phyloP scores from a whole-genome alignment of 2,888 invertebrate species.

The Lissonota sp. region DNA sequence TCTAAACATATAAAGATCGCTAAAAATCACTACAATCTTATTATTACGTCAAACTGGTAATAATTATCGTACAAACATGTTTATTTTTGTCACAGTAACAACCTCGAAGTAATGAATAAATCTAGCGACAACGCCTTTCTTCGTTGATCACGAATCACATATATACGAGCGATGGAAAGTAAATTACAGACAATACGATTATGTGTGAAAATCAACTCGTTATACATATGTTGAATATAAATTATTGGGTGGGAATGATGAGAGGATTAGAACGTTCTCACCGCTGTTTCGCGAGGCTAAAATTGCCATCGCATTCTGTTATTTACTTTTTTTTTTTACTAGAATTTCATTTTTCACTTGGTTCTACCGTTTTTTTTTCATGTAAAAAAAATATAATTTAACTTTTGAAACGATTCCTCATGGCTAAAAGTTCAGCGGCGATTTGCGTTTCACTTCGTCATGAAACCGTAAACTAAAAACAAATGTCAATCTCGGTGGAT shows the following conservation, averaged over 20 bases:
- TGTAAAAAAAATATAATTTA: slow-evolving; percentile 49
- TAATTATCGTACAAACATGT: slow-evolving; percentile 41
- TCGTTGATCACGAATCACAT: too few species aligned
- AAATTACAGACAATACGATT: slow-evolving; percentile 28
- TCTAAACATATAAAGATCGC: slow-evolving; percentile 43
- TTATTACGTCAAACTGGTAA: slow-evolving; percentile 16
- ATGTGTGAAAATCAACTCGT: slow-evolving; percentile 30
- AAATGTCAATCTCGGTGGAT: neutral
- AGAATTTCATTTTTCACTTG: neutral
- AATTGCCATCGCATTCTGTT: too few species aligned
- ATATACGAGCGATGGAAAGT: neutral
- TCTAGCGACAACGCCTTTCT: too few species aligned
- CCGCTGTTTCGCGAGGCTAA: too few species aligned
- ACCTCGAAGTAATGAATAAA: too few species aligned
- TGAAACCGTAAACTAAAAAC: too few species aligned
- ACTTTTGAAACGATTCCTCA: slow-evolving; percentile 46
- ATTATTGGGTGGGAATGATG: slow-evolving; percentile 15
- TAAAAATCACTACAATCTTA: slow-evolving; percentile 47
- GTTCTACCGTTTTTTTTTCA: slow-evolving; percentile 5
- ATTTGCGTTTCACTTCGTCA: neutral
- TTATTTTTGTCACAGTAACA: neutral
- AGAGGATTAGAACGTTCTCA: too few species aligned
- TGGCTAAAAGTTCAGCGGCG: slow-evolving; percentile 38
- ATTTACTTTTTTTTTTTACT: too few species aligned
- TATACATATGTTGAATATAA: slow-evolving; percentile 10